Evolutionary conservation across 2,113 vertebrate genomes (phyloP), one percentile per base, ranked within the genome.

Genomic region (Takifugu bimaculatus): DNA sequence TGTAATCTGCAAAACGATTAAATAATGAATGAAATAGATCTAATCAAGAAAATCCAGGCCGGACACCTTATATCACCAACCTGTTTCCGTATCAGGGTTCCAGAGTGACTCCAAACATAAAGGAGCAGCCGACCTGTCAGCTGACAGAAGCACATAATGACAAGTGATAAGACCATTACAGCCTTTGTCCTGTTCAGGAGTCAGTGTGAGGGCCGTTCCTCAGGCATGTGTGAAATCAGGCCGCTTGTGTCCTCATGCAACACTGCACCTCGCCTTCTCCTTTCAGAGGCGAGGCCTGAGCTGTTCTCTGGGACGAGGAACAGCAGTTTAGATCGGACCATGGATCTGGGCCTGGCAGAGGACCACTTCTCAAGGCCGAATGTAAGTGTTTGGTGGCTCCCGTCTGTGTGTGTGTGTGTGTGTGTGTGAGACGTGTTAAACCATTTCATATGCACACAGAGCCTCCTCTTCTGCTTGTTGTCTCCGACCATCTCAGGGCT

Each of bases 311-410:
- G 91, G 50, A 81, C 77, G 0, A 92, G 88, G 70, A 90, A 81
- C 57, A 84, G 62, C 48, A 88, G 86, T 32, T 67, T 88, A 0
- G 94, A 95, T 60, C 88, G 90, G 0, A 68, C 88, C 67, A 94
- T 95, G 94, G 95, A 97, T 61, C 88, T 98, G 0, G 95, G 96
- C 3, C 79, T 98, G 80, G 92, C 95, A 0, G 95, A 98, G 74
- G 94, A 98, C 54, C 95, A 98, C 85, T 98, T 98, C 78, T 97
- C 96, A 10, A 92, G 93, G 15, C 95, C 95, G 0, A 89, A 93
- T 91, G 96, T 96, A 73, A 91, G 92, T 48, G 42, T 20, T 20
- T 20, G 20, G 20, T 28, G 11, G 1, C 3, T 26, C 9, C 47
- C 2, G 28, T 43, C 2, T 51, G 4, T 7, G 32, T 35, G 32